A percentile compares a stretch with the other conserved stretches of the same genome.
These are phyloP conservation scores for Drosophila mimetica DNA, from an alignment of 2,888 invertebrate species.

Conservation along the genomic window DNA sequence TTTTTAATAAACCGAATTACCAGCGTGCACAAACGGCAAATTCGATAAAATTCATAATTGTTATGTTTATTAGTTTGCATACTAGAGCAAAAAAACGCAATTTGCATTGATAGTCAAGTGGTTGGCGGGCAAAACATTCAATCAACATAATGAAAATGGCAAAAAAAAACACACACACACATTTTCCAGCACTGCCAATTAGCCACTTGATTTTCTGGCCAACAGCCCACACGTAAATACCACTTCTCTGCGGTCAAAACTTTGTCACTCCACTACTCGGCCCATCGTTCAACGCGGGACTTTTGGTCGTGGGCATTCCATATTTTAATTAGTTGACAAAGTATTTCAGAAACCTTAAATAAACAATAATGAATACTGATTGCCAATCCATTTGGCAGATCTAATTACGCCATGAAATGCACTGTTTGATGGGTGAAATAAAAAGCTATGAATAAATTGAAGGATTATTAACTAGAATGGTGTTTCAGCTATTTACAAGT, in stretches of 20 bases:
- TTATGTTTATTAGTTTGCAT: constrained; percentile 61
- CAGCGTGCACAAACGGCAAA: constrained; percentile 39
- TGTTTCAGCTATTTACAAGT: constrained; percentile 1
- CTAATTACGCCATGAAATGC: constrained; percentile 7
- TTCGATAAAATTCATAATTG: constrained; percentile 50
- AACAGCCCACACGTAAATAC: constrained; percentile 18
- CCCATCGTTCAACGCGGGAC: background rate
- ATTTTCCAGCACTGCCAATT: constrained; percentile 47
- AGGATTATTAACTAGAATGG: background rate
- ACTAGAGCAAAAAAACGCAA: constrained; percentile 41
- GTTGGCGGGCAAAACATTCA: constrained; percentile 57
- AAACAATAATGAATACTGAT: constrained; percentile 33
- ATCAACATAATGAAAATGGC: constrained; percentile 57
- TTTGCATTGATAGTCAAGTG: constrained; percentile 63
- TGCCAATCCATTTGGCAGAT: constrained; percentile 20
- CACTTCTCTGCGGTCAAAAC: constrained; percentile 16
- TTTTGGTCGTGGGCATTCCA: constrained; percentile 22
- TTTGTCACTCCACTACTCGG: constrained; percentile 4
- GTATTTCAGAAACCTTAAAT: constrained; percentile 24
- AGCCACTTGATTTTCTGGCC: constrained; percentile 58
- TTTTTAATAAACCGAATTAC: constrained; percentile 71
- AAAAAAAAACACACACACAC: constrained; percentile 57
- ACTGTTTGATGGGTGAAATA: background rate
- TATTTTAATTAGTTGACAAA: constrained; percentile 42
- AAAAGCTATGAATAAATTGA: background rate